Conservation (phyloP, 2,113 vertebrate genomes). For the Strigops habroptila region DNA sequence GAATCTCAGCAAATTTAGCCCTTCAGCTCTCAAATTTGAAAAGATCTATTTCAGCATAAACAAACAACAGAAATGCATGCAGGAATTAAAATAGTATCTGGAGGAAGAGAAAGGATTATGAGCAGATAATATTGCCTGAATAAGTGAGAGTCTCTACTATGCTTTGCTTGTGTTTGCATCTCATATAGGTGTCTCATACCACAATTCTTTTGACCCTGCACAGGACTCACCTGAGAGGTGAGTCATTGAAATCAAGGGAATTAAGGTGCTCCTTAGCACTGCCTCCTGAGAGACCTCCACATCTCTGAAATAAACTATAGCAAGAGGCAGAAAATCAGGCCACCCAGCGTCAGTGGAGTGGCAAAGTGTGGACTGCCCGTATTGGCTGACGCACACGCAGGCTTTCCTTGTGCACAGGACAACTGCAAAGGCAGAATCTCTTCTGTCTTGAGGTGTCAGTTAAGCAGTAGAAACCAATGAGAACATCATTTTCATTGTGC, state of each 20-base stretch:
- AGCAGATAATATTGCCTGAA: neutral
- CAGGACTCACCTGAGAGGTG: neutral
- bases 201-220: neutral
- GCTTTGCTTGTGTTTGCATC: neutral
- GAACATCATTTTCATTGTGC: neutral
- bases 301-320: neutral
- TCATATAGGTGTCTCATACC: neutral
- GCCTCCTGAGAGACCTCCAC: neutral
- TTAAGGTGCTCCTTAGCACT: neutral
- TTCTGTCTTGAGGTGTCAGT: neutral
- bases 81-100: neutral
- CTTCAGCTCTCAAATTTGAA: neutral
- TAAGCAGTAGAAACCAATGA: neutral
- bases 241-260: neutral
- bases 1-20: neutral
- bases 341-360: accelerated
- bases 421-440: neutral
- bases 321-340: neutral
- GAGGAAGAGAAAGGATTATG: neutral
- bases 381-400: accelerated
- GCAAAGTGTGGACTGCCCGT: neutral
- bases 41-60: neutral
- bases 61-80: neutral
- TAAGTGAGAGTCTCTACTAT: neutral
- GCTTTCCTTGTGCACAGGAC: neutral